These are phyloP conservation scores for Toxotes lorentzi DNA, from an alignment of 2,797 vertebrate genomes.

Conservation along the genomic window DNA sequence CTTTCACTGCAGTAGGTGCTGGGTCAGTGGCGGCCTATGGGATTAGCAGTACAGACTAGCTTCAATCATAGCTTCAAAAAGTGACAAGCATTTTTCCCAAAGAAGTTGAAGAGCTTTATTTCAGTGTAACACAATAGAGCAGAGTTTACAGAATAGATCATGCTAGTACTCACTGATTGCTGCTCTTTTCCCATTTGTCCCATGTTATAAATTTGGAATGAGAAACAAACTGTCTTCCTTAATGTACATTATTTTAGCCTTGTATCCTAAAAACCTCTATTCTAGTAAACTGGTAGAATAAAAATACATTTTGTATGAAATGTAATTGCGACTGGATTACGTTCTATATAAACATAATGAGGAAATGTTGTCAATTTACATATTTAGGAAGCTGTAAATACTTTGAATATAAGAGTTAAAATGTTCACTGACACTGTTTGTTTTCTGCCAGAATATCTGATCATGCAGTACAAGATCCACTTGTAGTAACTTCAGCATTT, in stretches of 20 bases:
- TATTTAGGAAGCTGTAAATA: background rate
- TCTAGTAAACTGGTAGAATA: background rate
- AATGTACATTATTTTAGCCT: background rate
- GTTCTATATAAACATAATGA: background rate
- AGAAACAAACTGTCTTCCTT: background rate
- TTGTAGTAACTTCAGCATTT: background rate
- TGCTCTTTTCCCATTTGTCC: constrained; percentile 5
- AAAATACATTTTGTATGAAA: background rate
- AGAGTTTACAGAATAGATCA: constrained; percentile 9
- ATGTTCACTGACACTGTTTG: too few relatives aligned
- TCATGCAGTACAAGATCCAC: background rate
- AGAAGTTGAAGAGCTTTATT: constrained; percentile 37
- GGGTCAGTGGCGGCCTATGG: constrained; percentile 80
- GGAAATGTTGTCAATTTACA: background rate
- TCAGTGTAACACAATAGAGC: constrained; percentile 20
- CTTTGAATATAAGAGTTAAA: background rate
- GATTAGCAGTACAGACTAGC: constrained; percentile 73
- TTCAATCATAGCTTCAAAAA: constrained; percentile 54
- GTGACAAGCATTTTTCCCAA: constrained; percentile 36
- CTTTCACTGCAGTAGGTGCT: constrained; percentile 67
- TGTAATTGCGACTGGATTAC: background rate
- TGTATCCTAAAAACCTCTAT: background rate
- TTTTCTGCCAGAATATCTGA: too few relatives aligned
- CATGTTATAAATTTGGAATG: background rate
- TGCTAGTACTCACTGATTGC: constrained; percentile 5